Evolutionary conservation across 1,140 invertebrate genomes (phyloP).

Genomic region (Saxidomus purpurata): DNA sequence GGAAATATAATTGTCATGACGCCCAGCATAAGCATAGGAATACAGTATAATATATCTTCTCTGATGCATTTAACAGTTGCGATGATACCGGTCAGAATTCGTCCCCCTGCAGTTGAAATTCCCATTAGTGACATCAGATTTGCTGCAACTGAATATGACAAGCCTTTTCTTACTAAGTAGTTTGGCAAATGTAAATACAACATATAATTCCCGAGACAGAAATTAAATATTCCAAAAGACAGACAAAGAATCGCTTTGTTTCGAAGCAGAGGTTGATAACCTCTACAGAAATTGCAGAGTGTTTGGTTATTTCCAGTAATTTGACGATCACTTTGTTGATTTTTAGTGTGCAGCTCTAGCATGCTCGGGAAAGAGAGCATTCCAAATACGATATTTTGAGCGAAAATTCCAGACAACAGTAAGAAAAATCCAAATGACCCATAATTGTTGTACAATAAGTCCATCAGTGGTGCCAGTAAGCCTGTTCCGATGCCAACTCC

Average conservation of each 20-base stretch:
- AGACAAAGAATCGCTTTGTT: conserved; percentile 23
- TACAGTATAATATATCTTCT: conserved; percentile 20
- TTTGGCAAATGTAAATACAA: conserved; percentile 52
- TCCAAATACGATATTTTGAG: conserved; percentile 43
- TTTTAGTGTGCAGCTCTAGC: conserved; percentile 42
- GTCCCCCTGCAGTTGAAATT: neutral
- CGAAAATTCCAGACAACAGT: conserved; percentile 23
- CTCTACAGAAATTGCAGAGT: too few species aligned
- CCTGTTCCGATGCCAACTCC: conserved; percentile 39
- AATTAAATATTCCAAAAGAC: conserved; percentile 35
- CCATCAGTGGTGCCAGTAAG: conserved; percentile 19
- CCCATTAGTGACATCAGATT: conserved; percentile 24
- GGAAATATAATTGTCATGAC: conserved; percentile 26
- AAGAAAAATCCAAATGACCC: conserved; percentile 47
- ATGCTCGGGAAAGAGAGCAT: conserved; percentile 13
- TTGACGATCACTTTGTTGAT: neutral
- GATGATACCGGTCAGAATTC: conserved; percentile 22
- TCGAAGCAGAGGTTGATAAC: neutral
- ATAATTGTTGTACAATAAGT: conserved; percentile 8
- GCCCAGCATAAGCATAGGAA: neutral
- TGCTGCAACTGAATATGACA: neutral
- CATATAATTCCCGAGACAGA: conserved; percentile 41
- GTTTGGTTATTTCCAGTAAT: neutral
- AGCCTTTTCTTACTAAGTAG: conserved; percentile 27
- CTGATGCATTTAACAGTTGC: neutral